phyloP scores from a whole-genome alignment of 2,797 vertebrate genomes.

The Sebastes steindachneri region DNA sequence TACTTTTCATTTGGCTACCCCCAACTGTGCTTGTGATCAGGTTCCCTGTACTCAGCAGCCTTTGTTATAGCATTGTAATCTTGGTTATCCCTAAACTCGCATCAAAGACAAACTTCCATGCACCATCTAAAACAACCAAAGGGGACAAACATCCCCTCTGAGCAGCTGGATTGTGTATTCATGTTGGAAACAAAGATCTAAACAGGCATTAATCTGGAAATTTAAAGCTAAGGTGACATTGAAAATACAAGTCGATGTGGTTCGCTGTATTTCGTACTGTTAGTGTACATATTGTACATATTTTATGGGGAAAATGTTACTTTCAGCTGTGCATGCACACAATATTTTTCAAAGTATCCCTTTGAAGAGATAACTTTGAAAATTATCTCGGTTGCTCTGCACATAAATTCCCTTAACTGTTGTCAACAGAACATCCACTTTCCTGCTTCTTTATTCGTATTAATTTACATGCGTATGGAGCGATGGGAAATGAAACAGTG shows the following conservation, averaged over 20 bases:
- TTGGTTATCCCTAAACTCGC: slow-evolving; percentile 28
- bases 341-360: slow-evolving; percentile 32
- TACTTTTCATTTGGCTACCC: slow-evolving; percentile 5
- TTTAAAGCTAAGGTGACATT: slow-evolving; percentile 33
- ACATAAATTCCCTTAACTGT: slow-evolving; percentile 29
- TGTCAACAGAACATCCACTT: slow-evolving; percentile 34
- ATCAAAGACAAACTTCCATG: slow-evolving; percentile 33
- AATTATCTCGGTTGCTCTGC: slow-evolving; percentile 28
- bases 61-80: slow-evolving; percentile 25
- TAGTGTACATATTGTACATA: not conserved
- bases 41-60: slow-evolving; percentile 23
- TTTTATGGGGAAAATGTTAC: slow-evolving; percentile 4
- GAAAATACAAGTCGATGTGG: slow-evolving; percentile 1
- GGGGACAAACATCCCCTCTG: slow-evolving; percentile 4
- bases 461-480: slow-evolving; percentile 51
- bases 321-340: not conserved
- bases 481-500: slow-evolving; percentile 50
- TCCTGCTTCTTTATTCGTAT: slow-evolving; percentile 33
- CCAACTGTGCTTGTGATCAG: slow-evolving; percentile 20
- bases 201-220: not conserved
- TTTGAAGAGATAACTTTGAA: slow-evolving; percentile 51
- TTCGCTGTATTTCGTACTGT: not conserved
- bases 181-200: slow-evolving; percentile 23
- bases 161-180: slow-evolving; percentile 16
- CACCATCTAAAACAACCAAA: not conserved